Base-by-base conservation (phyloP, 2,888 invertebrate genomes). In the Sarcophaga rosellei region DNA sequence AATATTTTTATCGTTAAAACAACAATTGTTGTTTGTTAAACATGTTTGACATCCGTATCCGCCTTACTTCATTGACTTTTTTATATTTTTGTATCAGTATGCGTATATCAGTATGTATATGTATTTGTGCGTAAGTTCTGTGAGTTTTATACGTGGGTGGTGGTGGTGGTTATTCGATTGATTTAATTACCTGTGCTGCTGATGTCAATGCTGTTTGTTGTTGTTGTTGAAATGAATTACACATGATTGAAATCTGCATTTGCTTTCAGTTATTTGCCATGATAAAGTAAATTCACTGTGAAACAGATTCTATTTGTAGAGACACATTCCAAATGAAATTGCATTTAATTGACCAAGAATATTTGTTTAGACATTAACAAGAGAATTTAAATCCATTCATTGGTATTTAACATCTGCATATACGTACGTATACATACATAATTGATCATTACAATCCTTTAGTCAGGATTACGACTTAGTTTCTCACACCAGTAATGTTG, bases 11-110 rank as follows among this genome's bases (percentile, higher is more conserved):
- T 68, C 62, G 66, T 76, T 82, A 57, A 75, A 79, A 75, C 76
- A 78, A 65, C 65, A 72, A 79, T 79, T 80, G 65, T 68, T 86
- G 70, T 72, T 76, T 81, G 65, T 76, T 75, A 79, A 82, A 82
- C 65, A 82, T 75, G 72, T 68, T 72, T 75, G 70, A 82, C 45
- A 75, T 66, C 35, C 69, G 57, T 20, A 68, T 53, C 25, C 68
- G 77, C 66, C 25, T 15, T 82, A 57, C 70, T 45, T 74, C 25
- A 62, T 69, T 69, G 47, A 53, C 21, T 62, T 17, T 53, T 53
- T 47, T 53, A 0, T 15, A 15, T 47, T 53, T 53, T 4, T 53
- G 53, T 17, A 53, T 53, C 15, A 53, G 62, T 6, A 35, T 23
- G 35, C 47, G 3, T 53, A 17, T 45, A 62, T 8, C 44, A 47